Conservation (phyloP, 1,140 invertebrate genomes). For the Batillaria attramentaria region DNA sequence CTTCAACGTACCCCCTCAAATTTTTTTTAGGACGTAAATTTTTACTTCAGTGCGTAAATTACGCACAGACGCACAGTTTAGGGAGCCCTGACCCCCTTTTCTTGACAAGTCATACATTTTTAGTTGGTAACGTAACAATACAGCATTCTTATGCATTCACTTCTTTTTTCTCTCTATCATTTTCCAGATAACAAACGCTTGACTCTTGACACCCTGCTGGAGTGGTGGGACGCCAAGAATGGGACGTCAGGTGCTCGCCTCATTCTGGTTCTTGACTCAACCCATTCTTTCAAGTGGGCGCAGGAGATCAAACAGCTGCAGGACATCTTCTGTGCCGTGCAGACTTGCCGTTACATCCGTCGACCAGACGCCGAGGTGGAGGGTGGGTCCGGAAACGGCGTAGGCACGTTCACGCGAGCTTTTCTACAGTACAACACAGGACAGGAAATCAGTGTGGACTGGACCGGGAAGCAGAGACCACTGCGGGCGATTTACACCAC, state of each 20-base stretch:
- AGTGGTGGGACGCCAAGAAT: conserved; percentile 65
- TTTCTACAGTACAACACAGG: conserved; percentile 63
- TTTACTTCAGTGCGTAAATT: too few species aligned
- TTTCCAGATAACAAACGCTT: conserved; percentile 60
- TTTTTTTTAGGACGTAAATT: too few species aligned
- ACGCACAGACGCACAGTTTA: too few species aligned
- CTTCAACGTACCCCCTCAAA: too few species aligned
- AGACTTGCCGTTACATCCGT: conserved; percentile 56
- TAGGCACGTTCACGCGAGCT: conserved; percentile 66
- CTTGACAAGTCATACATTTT: too few species aligned
- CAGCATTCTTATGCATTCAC: too few species aligned
- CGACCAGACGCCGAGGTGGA: conserved; percentile 33
- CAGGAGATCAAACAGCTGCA: conserved; percentile 41
- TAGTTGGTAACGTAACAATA: too few species aligned
- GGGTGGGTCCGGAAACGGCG: conserved; percentile 41
- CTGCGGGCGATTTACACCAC: conserved; percentile 56
- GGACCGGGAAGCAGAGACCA: conserved; percentile 52
- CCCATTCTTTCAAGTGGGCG: conserved; percentile 63
- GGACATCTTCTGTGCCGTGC: conserved; percentile 61
- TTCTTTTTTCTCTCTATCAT: too few species aligned
- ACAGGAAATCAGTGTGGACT: conserved; percentile 49
- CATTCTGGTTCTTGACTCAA: conserved; percentile 65
- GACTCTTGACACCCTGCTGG: conserved; percentile 58
- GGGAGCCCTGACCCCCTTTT: too few species aligned
- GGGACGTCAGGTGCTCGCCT: conserved; percentile 58